phyloP scores from a whole-genome alignment of 2,797 vertebrate genomes.

The Sebastes iracundus region DNA sequence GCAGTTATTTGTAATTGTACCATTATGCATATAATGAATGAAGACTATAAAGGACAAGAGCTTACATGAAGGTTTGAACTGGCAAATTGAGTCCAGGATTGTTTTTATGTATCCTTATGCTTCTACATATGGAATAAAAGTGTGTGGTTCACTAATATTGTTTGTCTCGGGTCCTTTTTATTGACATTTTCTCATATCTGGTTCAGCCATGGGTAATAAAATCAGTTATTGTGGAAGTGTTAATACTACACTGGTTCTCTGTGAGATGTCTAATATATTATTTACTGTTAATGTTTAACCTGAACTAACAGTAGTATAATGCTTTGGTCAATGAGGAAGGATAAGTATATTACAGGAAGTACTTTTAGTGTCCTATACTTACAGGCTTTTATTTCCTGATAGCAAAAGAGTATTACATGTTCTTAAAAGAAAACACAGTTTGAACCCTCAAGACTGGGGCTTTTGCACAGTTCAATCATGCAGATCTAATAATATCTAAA shows the following conservation, averaged over 20 bases:
- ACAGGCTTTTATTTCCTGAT: not conserved
- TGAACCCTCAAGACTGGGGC: not conserved
- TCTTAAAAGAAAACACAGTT: not conserved
- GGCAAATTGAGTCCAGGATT: not conserved
- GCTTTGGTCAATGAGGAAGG: not conserved
- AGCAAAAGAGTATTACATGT: not conserved
- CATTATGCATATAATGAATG: not conserved
- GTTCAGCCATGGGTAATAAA: not conserved
- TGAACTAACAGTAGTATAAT: not conserved
- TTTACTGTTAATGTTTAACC: not conserved
- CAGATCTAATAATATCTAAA: not conserved
- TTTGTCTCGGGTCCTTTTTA: not conserved
- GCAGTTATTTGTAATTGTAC: not conserved
- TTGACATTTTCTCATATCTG: not conserved
- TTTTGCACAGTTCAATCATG: not conserved
- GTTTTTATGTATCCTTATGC: not conserved
- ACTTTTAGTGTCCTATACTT: not conserved
- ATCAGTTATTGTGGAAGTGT: not conserved
- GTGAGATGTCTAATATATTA: not conserved
- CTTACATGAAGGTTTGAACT: not conserved
- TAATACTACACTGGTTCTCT: not conserved
- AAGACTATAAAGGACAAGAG: not conserved
- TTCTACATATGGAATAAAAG: conserved; percentile 45
- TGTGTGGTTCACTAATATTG: conserved; percentile 1
- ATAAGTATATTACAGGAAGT: not conserved